Evolutionary conservation across 2,113 vertebrate species (phyloP), one percentile per base, ranked within the genome.

Genomic region (Hemibagrus wyckioides): DNA sequence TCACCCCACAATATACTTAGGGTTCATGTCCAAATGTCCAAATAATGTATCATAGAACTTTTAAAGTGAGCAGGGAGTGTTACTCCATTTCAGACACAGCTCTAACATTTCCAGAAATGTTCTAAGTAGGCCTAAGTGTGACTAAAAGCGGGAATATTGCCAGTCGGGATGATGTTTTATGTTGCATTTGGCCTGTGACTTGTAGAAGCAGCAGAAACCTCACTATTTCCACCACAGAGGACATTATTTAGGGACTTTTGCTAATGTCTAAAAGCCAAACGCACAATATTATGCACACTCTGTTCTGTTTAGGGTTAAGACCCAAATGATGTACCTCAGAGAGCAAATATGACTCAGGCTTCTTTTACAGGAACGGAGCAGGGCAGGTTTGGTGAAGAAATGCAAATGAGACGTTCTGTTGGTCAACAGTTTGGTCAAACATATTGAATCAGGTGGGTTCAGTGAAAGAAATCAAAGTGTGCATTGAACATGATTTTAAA

Each of bases 101-200:
- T 54, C 7, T 30, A 54, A 79, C 77, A 57, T 59, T 59, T 81
- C 23, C 54, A 39, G 23, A 57, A 80, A 56, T 36, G 52, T 25
- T 80, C 52, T 30, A 23, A 57, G n/a, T 59, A 59, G 56, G 33
- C 33, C 54, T 25, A 59, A 15, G 54, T 81, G 79, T 81, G 79
- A 59, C 79, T 59, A 81, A 81, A 81, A 81, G 36, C 6, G 7
- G 79, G 79, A 81, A 81, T 81, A 14, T 25, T 81, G 33, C 79
- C 79, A 81, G 79, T 57, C 23, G 41, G 3, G 33, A 81, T 81
- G 79, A 81, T 81, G 79, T 39, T 81, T 81, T 28, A 39, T 81
- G 79, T 81, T 59, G 33, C 23, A 59, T 59, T 81, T 81, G 79
- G 79, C 30, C 30, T 28, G 54, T 57, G 33, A 59, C 28, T 19